Base-by-base conservation (phyloP, 1,140 invertebrate genomes). In the Bicyclus anynana region DNA sequence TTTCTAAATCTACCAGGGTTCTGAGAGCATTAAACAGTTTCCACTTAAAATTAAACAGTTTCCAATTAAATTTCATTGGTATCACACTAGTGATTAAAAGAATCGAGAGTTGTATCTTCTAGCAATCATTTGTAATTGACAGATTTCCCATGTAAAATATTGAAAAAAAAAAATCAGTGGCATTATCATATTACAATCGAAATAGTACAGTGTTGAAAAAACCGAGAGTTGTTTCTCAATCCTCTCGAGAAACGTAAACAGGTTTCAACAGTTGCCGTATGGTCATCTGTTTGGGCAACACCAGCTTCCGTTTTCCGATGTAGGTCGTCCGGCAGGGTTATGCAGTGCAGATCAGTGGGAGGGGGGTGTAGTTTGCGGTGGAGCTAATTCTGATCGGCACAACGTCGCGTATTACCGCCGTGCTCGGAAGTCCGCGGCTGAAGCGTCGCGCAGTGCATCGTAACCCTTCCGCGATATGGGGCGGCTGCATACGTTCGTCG, bases 401-500 rank as follows among this genome's bases (percentile, higher is more conserved):
- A 73, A 85, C 79, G 80, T 77, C 69, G 70, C 73, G 80, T 79
- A 44, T 74, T 61, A 72, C 64, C 79, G 82, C 47, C 72, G 77
- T 72, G 80, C 48, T 71, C 70, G 67, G 72, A 72, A 62, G 64
- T 70, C 51, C 67, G 72, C 69, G 76, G 65, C 65, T 52, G 50
- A 60, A 65, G 72, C 74, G 72, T 65, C 72, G 70, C 69, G 71
- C 59, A 67, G 69, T 74, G 69, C 72, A 74, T 62, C 52, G 50
- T 17, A 42, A 72, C 67, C 68, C 59, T 59, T 62, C 33, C 57
- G 46, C 65, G 64, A 26, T 55, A 88, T 88, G 84, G 91, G 91
- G 77, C 94, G 92, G 83, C 88, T 91, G 73, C 93, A 94, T 72
- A 93, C 93, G 70, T 90, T 95, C 72, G 91, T 93, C 64, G 91